Evolutionary conservation across 2,888 invertebrate genomes (phyloP).

Genomic region (Nemoura dubitans): DNA sequence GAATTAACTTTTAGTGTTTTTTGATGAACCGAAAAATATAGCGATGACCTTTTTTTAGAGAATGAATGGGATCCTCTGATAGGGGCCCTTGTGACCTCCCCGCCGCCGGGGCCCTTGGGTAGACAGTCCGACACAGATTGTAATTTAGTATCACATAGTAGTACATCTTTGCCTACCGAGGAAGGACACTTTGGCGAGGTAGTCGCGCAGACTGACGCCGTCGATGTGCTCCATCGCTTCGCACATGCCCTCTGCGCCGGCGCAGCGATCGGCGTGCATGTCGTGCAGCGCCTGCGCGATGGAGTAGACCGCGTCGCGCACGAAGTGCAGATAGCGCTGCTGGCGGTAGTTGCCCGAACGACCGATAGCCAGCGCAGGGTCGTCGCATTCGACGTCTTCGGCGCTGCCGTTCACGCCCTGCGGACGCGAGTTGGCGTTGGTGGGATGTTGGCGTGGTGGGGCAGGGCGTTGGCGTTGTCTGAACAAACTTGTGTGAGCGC

Average conservation of each 20-base stretch:
- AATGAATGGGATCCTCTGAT: too few relatives aligned
- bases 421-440: not conserved
- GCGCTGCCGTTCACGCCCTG: not conserved
- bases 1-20: too few relatives aligned
- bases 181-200: conserved; percentile 63
- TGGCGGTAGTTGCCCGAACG: conserved; percentile 57
- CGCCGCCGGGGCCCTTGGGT: too few relatives aligned
- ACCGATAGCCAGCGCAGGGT: not conserved
- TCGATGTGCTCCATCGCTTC: conserved; percentile 59
- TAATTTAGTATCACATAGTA: too few relatives aligned
- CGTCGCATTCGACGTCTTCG: conserved; percentile 25
- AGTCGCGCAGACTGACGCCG: conserved; percentile 58
- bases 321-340: conserved; percentile 63
- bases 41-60: too few relatives aligned
- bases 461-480: not conserved
- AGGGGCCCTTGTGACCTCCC: too few relatives aligned
- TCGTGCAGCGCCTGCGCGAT: conserved; percentile 64
- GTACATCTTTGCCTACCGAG: conserved; percentile 58
- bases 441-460: not conserved
- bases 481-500: too few relatives aligned
- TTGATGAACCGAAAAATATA: too few relatives aligned
- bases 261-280: conserved; percentile 60
- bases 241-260: conserved; percentile 58
- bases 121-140: too few relatives aligned
- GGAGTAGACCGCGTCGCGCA: conserved; percentile 65